Evolutionary conservation across 2,797 vertebrate genomes (phyloP).

Genomic region (Paguma larvata): DNA sequence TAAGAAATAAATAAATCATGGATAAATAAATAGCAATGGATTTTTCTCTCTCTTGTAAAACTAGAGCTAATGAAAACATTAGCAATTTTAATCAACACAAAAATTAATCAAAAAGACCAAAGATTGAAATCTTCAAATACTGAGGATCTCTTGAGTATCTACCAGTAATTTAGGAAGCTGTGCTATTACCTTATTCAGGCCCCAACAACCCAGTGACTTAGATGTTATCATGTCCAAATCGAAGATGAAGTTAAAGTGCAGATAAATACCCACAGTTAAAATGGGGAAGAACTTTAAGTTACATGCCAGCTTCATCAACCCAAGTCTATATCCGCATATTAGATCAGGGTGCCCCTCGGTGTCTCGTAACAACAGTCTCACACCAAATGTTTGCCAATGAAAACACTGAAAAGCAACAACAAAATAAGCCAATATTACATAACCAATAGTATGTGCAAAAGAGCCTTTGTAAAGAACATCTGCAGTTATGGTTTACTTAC

Average conservation of each 20-base stretch:
- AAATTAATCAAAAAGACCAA: neutral
- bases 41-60: neutral
- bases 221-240: neutral
- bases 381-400: neutral
- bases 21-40: neutral
- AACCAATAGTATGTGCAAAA: neutral
- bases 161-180: neutral
- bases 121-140: neutral
- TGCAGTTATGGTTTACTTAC: neutral
- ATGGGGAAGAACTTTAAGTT: neutral
- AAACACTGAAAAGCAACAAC: neutral
- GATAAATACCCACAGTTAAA: neutral
- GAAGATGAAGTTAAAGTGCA: neutral
- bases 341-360: neutral
- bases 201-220: neutral
- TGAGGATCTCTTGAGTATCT: neutral
- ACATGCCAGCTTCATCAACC: neutral
- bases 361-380: neutral
- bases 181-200: neutral
- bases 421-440: neutral
- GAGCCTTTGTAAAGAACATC: neutral
- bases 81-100: conserved; percentile 33
- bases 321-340: neutral
- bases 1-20: no score
- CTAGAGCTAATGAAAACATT: neutral